Conservation (phyloP, 2,113 vertebrate genomes). For the Phalacrocorax brasilianus region DNA sequence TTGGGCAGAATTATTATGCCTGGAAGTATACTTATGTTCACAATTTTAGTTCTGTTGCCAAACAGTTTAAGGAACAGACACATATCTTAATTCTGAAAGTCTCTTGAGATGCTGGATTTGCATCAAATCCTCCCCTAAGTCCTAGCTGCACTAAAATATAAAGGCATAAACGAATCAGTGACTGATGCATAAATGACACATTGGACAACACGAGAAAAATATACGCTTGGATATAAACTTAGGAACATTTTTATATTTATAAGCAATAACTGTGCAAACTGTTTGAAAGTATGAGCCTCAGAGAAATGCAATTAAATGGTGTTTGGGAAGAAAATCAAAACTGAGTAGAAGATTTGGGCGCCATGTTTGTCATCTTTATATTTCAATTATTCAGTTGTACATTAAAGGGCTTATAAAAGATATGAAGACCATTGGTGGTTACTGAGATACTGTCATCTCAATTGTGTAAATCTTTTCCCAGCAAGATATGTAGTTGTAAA, state of each 20-base stretch:
- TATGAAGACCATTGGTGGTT: not conserved
- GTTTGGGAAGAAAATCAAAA: not conserved
- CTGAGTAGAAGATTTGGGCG: not conserved
- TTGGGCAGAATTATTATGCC: not conserved
- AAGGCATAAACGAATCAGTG: not conserved
- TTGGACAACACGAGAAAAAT: not conserved
- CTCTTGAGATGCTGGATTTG: not conserved
- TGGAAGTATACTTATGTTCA: not conserved
- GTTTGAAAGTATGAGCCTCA: not conserved
- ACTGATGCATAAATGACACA: not conserved
- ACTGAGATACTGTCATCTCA: not conserved
- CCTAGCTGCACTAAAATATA: not conserved
- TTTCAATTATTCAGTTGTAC: not conserved
- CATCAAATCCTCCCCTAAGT: not conserved
- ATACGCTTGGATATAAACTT: not conserved
- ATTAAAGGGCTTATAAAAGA: not conserved
- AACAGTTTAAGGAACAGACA: not conserved
- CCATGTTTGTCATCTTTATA: not conserved
- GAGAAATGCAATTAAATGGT: not conserved
- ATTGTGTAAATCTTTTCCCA: not conserved
- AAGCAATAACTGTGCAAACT: not conserved
- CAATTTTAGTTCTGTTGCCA: not conserved
- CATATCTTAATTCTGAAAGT: conserved; percentile 3
- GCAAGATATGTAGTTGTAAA: not conserved
- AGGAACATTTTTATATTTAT: not conserved